These are phyloP conservation scores for Thereva nobilitata DNA, from an alignment of 2,888 invertebrate genomes.

Conservation along the genomic window DNA sequence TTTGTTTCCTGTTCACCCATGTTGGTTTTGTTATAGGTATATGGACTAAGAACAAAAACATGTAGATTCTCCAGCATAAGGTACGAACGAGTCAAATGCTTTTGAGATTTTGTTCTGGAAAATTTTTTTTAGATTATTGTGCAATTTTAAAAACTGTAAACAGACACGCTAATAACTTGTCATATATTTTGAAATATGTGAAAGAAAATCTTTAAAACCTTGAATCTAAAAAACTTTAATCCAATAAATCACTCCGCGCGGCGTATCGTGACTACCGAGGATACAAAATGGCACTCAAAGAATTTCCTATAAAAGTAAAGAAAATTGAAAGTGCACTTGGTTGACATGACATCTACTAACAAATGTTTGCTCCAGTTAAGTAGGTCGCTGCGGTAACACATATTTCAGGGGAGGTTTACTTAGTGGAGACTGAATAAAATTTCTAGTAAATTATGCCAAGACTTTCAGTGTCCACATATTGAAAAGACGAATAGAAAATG, in stretches of 20 bases:
- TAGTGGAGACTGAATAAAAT: constrained; percentile 14
- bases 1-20: constrained; percentile 7
- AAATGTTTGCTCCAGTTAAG: constrained; percentile 26
- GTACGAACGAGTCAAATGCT: too few species aligned
- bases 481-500: background rate
- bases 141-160: background rate
- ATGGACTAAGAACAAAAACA: too few species aligned
- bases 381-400: constrained; percentile 17
- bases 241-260: too few species aligned
- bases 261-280: too few species aligned
- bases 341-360: constrained; percentile 9
- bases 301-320: constrained; percentile 21
- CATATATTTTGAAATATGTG: too few species aligned
- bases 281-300: too few species aligned
- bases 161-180: too few species aligned
- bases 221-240: too few species aligned
- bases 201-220: too few species aligned
- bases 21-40: too few species aligned
- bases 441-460: background rate
- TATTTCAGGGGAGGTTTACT: constrained; percentile 25
- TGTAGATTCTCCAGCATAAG: too few species aligned
- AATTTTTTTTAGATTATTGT: background rate
- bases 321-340: constrained; percentile 29
- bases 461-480: background rate
- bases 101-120: too few species aligned